A percentile compares a stretch with the other conserved stretches of the same genome.
phyloP scores from a whole-genome alignment of 2,888 invertebrate species.

The Cephus runcator region DNA sequence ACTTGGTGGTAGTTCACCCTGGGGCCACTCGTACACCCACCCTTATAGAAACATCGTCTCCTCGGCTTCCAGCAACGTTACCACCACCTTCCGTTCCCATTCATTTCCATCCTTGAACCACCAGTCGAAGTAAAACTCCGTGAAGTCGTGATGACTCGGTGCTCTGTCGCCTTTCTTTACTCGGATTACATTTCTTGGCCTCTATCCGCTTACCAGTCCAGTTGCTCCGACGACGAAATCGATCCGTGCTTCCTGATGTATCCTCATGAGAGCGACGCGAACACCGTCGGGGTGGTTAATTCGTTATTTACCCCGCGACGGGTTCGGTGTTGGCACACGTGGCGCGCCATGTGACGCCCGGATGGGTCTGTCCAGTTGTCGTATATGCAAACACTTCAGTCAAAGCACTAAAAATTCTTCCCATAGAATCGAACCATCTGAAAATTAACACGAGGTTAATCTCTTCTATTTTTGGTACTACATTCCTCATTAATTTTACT shows the following conservation, averaged over 20 bases:
- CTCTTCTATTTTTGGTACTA: background rate
- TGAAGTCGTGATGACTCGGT: slow-evolving; percentile 26
- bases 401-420: background rate
- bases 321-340: slow-evolving; percentile 56
- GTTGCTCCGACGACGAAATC: background rate
- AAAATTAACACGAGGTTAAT: background rate
- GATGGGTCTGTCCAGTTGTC: slow-evolving; percentile 29
- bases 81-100: slow-evolving; percentile 29
- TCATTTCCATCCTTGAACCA: slow-evolving; percentile 11
- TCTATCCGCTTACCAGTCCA: background rate
- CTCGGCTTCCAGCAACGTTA: slow-evolving; percentile 20
- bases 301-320: slow-evolving; percentile 54
- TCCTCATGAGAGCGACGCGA: background rate
- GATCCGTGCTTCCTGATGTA: background rate
- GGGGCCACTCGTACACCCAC: slow-evolving; percentile 24
- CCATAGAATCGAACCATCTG: background rate
- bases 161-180: slow-evolving; percentile 42
- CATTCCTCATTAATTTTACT: background rate
- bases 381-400: slow-evolving; percentile 38
- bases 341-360: slow-evolving; percentile 59
- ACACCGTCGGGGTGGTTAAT: slow-evolving; percentile 29
- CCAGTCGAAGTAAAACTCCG: slow-evolving; percentile 23
- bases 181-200: slow-evolving; percentile 30
- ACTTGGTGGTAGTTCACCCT: slow-evolving; percentile 39
- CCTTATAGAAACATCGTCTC: slow-evolving; percentile 22